Evolutionary conservation across 2,113 vertebrate genomes (phyloP).

Genomic region (Otis tarda): DNA sequence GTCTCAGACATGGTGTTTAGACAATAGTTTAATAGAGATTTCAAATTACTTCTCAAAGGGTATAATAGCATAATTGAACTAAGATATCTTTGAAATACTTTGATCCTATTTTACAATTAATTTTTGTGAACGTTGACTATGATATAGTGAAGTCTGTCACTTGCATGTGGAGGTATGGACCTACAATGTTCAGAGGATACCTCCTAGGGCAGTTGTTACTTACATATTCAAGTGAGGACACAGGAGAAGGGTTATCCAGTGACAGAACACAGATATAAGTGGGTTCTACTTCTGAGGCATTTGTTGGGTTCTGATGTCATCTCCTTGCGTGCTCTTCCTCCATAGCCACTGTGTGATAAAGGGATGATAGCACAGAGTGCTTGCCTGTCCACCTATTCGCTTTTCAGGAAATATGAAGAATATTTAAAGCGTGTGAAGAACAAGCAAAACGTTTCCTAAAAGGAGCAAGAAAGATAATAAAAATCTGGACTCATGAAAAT

Average conservation of each 20-base stretch:
- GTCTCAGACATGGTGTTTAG: not conserved
- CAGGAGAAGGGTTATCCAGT: not conserved
- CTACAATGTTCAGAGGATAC: not conserved
- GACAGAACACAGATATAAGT: not conserved
- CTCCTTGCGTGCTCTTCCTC: not conserved
- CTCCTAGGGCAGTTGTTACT: not conserved
- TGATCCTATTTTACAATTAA: not conserved
- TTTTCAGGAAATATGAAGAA: not conserved
- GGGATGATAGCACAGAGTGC: not conserved
- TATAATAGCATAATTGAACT: not conserved
- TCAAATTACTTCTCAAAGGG: not conserved
- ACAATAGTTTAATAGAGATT: not conserved
- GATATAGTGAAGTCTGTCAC: not conserved
- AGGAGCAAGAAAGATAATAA: not conserved
- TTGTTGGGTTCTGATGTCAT: not conserved
- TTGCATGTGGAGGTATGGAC: not conserved
- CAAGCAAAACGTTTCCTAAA: not conserved
- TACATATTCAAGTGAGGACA: not conserved
- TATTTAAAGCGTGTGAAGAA: not conserved
- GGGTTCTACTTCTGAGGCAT: not conserved
- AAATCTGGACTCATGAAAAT: not conserved
- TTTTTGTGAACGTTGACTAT: not conserved
- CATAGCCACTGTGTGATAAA: not conserved
- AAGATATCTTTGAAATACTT: not conserved
- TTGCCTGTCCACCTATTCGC: not conserved